These are phyloP conservation scores for Brachymystax lenok DNA, from an alignment of 2,797 vertebrate species.

Conservation along the genomic window DNA sequence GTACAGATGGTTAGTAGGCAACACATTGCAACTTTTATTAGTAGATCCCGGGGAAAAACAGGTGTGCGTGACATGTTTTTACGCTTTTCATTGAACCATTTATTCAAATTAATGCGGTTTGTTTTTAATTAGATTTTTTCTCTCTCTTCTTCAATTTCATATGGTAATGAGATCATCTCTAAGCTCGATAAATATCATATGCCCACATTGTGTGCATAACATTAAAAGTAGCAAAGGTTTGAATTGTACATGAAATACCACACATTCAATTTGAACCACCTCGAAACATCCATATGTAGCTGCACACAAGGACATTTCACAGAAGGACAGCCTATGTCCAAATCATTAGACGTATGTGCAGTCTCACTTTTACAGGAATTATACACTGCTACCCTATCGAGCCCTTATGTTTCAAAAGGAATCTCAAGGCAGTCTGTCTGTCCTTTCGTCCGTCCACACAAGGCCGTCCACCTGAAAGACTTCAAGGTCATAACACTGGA, in stretches of 20 bases:
- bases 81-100: background rate
- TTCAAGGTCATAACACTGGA: constrained; percentile 11
- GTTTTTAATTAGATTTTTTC: constrained; percentile 7
- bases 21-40: constrained; percentile 5
- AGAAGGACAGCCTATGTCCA: background rate
- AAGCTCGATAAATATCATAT: background rate
- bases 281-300: background rate
- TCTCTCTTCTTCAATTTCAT: background rate
- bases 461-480: constrained; percentile 31
- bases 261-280: background rate
- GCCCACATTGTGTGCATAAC: background rate
- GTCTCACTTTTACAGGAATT: background rate
- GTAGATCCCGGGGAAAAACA: constrained; percentile 8
- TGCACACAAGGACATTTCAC: background rate
- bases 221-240: constrained; percentile 4
- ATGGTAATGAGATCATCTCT: constrained; percentile 6
- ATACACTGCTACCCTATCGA: background rate
- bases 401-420: constrained; percentile 18
- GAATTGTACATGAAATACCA: background rate
- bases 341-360: background rate
- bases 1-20: constrained; percentile 32
- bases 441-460: background rate
- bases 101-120: constrained; percentile 3
- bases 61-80: background rate
- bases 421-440: background rate